phyloP scores from a whole-genome alignment of 2,888 invertebrate species.

The Aethes cnicana region DNA sequence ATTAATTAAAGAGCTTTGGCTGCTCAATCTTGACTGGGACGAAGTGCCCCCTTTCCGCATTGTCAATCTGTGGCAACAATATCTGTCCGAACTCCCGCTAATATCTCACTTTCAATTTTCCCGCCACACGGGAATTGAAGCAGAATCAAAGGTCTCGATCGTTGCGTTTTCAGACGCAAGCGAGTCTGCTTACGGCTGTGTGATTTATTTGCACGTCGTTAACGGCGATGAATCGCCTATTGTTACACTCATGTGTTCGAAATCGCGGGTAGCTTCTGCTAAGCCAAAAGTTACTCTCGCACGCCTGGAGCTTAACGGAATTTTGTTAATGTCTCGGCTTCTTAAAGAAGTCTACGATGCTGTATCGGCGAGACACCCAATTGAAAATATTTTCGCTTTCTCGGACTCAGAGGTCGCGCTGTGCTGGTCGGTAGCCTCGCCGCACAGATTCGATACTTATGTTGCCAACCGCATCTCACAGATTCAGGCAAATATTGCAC shows the following conservation, averaged over 20 bases:
- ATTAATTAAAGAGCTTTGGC: constrained; percentile 25
- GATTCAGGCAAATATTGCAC: no score
- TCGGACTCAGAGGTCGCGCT: constrained; percentile 31
- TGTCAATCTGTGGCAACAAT: constrained; percentile 5
- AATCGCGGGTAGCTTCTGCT: constrained; percentile 21
- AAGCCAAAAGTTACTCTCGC: constrained; percentile 24
- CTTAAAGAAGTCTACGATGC: constrained; percentile 14
- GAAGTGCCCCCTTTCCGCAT: constrained; percentile 13
- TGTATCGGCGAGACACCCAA: constrained; percentile 5
- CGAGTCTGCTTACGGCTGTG: constrained; percentile 16
- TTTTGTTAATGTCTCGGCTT: constrained; percentile 19
- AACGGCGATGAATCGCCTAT: constrained; percentile 18
- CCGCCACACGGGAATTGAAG: constrained; percentile 15
- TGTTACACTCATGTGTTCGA: constrained; percentile 23
- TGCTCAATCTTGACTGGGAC: constrained; percentile 24
- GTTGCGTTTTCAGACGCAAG: constrained; percentile 25
- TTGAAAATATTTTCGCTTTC: constrained; percentile 20
- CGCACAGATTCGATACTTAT: constrained; percentile 28
- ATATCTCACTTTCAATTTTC: constrained; percentile 10
- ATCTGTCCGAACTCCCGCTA: constrained; percentile 18
- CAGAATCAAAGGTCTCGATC: constrained; percentile 3
- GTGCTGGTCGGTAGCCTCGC: constrained; percentile 25
- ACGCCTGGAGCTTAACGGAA: constrained; percentile 20
- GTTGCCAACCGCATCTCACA: constrained; percentile 30
- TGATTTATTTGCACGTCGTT: constrained; percentile 19